Evolutionary conservation across 2,888 invertebrate genomes (phyloP).

Genomic region (Drosophila lutescens): DNA sequence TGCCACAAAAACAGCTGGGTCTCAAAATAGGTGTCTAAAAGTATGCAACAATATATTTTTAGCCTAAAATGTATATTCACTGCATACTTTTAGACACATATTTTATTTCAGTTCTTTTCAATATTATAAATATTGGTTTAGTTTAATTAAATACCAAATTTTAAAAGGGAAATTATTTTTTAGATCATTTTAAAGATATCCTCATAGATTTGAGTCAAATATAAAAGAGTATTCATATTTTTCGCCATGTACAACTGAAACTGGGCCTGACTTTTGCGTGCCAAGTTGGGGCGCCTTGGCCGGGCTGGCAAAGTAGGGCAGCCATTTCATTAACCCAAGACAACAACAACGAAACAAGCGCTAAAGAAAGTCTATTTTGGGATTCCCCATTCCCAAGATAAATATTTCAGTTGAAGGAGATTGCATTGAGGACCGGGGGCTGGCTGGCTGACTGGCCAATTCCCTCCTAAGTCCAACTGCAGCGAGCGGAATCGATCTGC

Average conservation of each 20-base stretch:
- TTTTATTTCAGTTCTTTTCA: too few species aligned
- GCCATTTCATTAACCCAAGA: constrained; percentile 52
- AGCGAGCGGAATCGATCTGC: constrained; percentile 1
- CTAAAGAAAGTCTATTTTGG: constrained; percentile 35
- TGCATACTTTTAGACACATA: too few species aligned
- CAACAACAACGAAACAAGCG: constrained; percentile 14
- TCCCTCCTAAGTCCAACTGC: neutral
- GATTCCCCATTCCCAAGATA: constrained; percentile 19
- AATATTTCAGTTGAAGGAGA: constrained; percentile 31
- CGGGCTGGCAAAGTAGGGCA: constrained; percentile 44
- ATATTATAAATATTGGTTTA: too few species aligned
- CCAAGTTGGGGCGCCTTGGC: constrained; percentile 47
- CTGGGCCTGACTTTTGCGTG: constrained; percentile 48
- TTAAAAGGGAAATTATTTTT: too few species aligned
- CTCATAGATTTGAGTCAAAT: neutral
- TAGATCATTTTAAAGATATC: too few species aligned
- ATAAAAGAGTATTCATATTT: neutral
- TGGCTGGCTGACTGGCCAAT: neutral
- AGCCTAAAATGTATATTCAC: too few species aligned
- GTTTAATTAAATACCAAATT: too few species aligned
- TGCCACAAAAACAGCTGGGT: too few species aligned
- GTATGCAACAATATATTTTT: too few species aligned
- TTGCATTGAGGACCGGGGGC: constrained; percentile 11
- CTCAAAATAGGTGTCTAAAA: too few species aligned
- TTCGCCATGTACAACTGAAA: constrained; percentile 15